Evolutionary conservation across 2,113 vertebrate species (phyloP), one percentile per base, ranked within the genome.

Genomic region (Laterallus jamaicensis): DNA sequence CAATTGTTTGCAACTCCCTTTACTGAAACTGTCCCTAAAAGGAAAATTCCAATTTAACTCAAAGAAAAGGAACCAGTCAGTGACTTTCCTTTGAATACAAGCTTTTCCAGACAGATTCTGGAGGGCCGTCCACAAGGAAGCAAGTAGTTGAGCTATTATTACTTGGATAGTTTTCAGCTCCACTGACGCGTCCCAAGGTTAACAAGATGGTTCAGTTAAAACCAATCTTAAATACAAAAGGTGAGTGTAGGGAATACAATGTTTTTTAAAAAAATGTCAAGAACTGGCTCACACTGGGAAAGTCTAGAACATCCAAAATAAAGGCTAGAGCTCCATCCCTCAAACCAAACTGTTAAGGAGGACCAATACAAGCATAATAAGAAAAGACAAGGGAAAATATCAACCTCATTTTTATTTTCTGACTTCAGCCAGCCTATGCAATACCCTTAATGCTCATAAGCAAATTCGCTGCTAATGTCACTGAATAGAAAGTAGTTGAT

Each of bases 141-240:
- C 16, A 94, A 91, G 71, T 79, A 21, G 47, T 87, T 10, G 8
- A 94, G 54, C 79, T 96, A 77, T 93, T 94, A 84, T 85, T 95
- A 84, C 76, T 96, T 95, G 71, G 95, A 74, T 86, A 37, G 7
- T 49, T 95, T 95, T 95, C 87, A 93, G 79, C 54, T 97, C 50
- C 62, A 63, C 42, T 86, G 82, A 93, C 88, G 28, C 87, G 56
- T 80, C 82, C 44, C 32, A 84, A 94, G 82, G 74, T 97, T 96
- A 97, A 96, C 69, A 90, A 91, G 91, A 86, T 16, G 85, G 82
- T 93, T 96, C 78, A 86, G 71, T 90, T 95, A 92, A 97, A 97
- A 97, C 95, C 80, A 97, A 79, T 44, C 82, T 79, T 88, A 92
- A 84, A 94, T 90, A 93, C 12, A 60, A 50, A 68, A n/a, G 8